These are phyloP conservation scores for Lucinisca nassula DNA, from an alignment of 2,888 invertebrate genomes.

Conservation along the genomic window DNA sequence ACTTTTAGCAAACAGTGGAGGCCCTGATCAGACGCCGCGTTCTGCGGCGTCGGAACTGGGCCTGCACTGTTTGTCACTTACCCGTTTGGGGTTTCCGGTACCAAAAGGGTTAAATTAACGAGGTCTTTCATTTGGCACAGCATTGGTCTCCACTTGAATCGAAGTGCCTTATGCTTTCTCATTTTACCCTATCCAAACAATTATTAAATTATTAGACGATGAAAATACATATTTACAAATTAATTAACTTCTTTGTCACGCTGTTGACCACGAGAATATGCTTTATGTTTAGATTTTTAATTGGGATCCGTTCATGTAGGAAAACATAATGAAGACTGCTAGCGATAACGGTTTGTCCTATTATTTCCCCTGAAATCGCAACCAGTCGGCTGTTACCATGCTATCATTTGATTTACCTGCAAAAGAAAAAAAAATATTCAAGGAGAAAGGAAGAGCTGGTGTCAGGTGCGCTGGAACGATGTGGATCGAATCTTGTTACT, in stretches of 20 bases:
- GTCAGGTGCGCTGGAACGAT: no score
- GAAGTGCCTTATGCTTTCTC: slow-evolving; percentile 44
- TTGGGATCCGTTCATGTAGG: neutral
- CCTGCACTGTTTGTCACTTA: no score
- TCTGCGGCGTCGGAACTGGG: no score
- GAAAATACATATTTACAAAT: slow-evolving; percentile 69
- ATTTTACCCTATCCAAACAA: slow-evolving; percentile 55
- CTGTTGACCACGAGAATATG: slow-evolving; percentile 5
- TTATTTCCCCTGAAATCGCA: neutral
- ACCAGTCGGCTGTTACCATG: neutral
- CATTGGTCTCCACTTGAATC: slow-evolving; percentile 33
- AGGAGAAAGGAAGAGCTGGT: neutral
- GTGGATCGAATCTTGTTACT: no score
- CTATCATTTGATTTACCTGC: neutral
- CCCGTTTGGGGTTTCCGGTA: no score
- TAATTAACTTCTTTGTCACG: slow-evolving; percentile 64
- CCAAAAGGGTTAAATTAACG: no score
- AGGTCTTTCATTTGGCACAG: slow-evolving; percentile 54
- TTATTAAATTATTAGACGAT: slow-evolving; percentile 49
- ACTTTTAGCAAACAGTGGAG: no score
- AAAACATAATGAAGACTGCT: neutral
- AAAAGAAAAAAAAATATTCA: neutral
- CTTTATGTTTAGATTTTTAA: neutral
- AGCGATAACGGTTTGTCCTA: neutral
- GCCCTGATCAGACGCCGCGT: no score